A percentile compares a stretch with the other conserved stretches of the same genome.
phyloP scores from a whole-genome alignment of 2,888 invertebrate genomes.

The Polymixis flavicincta region DNA sequence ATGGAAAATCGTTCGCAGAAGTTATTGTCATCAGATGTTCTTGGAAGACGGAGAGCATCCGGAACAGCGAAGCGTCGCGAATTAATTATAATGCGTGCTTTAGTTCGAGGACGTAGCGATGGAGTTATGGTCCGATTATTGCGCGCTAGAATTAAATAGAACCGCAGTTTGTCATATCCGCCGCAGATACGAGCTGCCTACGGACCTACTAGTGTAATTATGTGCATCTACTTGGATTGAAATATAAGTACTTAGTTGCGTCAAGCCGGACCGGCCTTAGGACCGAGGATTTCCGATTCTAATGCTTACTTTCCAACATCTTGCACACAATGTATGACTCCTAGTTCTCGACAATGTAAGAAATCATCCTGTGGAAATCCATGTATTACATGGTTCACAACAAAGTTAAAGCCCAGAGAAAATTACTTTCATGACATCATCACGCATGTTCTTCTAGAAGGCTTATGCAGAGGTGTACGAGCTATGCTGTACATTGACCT shows the following conservation, averaged over 20 bases:
- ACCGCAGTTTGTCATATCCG: constrained; percentile 40
- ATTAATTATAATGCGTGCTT: constrained; percentile 45
- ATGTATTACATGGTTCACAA: background rate
- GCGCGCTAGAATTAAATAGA: constrained; percentile 46
- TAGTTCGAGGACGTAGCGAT: constrained; percentile 30
- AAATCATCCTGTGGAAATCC: background rate
- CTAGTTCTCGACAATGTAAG: background rate
- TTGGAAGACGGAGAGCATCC: constrained; percentile 49
- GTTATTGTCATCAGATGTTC: constrained; percentile 51
- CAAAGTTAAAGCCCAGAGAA: background rate
- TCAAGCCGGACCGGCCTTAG: constrained; percentile 5
- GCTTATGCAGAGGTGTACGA: background rate
- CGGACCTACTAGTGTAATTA: constrained; percentile 6
- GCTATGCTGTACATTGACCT: too few species aligned
- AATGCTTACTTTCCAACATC: constrained; percentile 24
- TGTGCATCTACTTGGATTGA: constrained; percentile 7
- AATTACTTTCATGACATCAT: background rate
- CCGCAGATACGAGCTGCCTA: constrained; percentile 5
- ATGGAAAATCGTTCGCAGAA: constrained; percentile 42
- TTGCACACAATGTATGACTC: constrained; percentile 4
- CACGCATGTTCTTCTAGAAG: too few species aligned
- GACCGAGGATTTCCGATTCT: constrained; percentile 12
- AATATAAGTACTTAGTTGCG: background rate
- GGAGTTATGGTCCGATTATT: constrained; percentile 33
- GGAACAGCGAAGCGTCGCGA: constrained; percentile 36